Conservation (phyloP, 2,797 vertebrate genomes). For the Alca torda region DNA sequence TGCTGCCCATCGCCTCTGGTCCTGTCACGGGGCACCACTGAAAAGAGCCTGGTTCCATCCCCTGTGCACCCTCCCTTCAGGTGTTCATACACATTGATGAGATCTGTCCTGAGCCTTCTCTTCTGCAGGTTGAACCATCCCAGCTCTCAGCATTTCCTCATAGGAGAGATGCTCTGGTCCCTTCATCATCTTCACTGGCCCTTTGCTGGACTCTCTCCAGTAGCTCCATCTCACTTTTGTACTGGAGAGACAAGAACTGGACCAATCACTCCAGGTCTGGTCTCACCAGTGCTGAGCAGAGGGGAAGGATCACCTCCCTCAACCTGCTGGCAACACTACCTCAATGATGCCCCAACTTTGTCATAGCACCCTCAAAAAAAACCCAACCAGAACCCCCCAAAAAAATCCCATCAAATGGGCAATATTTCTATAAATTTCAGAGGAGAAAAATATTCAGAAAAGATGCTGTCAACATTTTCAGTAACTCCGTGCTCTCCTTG, state of each 20-base stretch:
- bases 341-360: fast-evolving
- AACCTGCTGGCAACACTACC: not conserved
- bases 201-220: not conserved
- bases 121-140: not conserved
- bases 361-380: not conserved
- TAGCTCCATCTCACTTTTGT: not conserved
- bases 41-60: not conserved
- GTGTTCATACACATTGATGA: not conserved
- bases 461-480: not conserved
- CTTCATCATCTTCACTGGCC: fast-evolving
- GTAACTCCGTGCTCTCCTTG: not conserved
- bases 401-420: fast-evolving
- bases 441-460: not conserved
- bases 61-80: fast-evolving
- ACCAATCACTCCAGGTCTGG: not conserved
- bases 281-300: not conserved
- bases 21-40: not conserved
- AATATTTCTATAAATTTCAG: not conserved
- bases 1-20: fast-evolving
- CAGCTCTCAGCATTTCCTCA: not conserved
- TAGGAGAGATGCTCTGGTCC: not conserved
- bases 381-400: too few species aligned
- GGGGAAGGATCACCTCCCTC: not conserved
- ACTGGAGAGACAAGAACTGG: not conserved
- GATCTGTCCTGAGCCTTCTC: not conserved